These are phyloP conservation scores for Hydropsyche tenuis DNA, from an alignment of 1,140 invertebrate genomes.

Conservation along the genomic window DNA sequence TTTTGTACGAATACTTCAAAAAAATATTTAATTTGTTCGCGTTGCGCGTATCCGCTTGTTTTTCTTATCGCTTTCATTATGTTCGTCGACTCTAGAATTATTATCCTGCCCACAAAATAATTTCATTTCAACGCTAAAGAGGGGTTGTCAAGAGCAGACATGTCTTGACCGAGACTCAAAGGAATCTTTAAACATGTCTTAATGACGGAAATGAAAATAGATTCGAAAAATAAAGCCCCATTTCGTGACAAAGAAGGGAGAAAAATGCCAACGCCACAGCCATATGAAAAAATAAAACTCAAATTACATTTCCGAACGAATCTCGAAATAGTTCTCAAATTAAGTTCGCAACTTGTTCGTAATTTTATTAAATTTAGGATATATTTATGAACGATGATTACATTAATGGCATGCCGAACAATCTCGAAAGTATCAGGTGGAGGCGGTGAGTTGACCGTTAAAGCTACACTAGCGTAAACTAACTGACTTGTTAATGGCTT, in stretches of 20 bases:
- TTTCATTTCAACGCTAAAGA: conserved; percentile 2
- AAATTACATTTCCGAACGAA: too few species aligned
- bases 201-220: conserved; percentile 29
- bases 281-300: not conserved
- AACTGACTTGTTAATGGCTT: conserved; percentile 18
- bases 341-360: too few species aligned
- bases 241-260: not conserved
- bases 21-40: too few species aligned
- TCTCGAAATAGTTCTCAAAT: too few species aligned
- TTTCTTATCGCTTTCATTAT: too few species aligned
- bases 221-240: conserved; percentile 16
- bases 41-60: too few species aligned
- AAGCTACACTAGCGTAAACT: conserved; percentile 4
- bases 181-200: conserved; percentile 23
- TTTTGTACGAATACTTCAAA: too few species aligned
- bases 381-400: not conserved
- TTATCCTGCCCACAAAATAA: conserved; percentile 2
- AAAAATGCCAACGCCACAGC: not conserved
- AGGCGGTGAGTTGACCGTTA: conserved; percentile 8
- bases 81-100: too few species aligned
- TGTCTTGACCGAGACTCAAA: conserved; percentile 15
- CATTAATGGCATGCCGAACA: not conserved
- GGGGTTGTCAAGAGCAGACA: conserved; percentile 10
- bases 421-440: not conserved
- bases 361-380: too few species aligned